phyloP scores from a whole-genome alignment of 1,140 invertebrate species.

The Drosophila sp. region DNA sequence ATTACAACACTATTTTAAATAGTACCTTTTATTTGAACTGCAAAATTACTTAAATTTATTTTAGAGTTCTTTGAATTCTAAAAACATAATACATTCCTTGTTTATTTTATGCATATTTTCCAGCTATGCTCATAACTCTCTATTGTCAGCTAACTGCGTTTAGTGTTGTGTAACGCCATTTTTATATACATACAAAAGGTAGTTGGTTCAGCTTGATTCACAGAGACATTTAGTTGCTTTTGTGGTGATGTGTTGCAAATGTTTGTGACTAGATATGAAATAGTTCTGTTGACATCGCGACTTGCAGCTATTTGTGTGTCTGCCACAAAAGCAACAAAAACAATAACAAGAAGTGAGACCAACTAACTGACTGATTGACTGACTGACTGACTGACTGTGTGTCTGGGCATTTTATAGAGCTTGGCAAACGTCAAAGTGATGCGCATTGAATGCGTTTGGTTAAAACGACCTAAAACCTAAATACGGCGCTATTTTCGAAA shows the following conservation, averaged over 20 bases:
- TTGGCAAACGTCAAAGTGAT: slow-evolving; percentile 66
- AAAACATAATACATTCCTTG: background rate
- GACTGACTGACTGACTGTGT: slow-evolving; percentile 10
- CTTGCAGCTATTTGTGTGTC: slow-evolving; percentile 27
- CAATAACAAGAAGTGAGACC: slow-evolving; percentile 20
- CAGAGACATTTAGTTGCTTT: slow-evolving; percentile 24
- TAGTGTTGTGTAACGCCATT: slow-evolving; percentile 70
- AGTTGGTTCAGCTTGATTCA: slow-evolving; percentile 35
- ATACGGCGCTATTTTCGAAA: slow-evolving; percentile 65
- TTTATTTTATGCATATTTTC: background rate
- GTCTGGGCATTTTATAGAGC: slow-evolving; percentile 52
- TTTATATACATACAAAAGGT: slow-evolving; percentile 24
- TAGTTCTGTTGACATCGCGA: slow-evolving; percentile 40
- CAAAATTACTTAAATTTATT: too few species aligned
- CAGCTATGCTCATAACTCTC: slow-evolving; percentile 8
- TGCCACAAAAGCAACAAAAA: slow-evolving; percentile 12
- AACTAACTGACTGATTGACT: slow-evolving; percentile 27
- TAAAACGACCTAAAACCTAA: slow-evolving; percentile 67
- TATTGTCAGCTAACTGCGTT: slow-evolving; percentile 34
- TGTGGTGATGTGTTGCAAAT: slow-evolving; percentile 49
- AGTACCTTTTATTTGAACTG: too few species aligned
- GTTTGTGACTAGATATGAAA: slow-evolving; percentile 58
- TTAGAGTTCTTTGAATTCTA: too few species aligned
- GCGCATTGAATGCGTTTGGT: slow-evolving; percentile 62
- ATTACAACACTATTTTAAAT: too few species aligned